A percentile compares a stretch with the other conserved stretches of the same genome.
phyloP scores from a whole-genome alignment of 2,797 vertebrate species.

The Sylvia borin region DNA sequence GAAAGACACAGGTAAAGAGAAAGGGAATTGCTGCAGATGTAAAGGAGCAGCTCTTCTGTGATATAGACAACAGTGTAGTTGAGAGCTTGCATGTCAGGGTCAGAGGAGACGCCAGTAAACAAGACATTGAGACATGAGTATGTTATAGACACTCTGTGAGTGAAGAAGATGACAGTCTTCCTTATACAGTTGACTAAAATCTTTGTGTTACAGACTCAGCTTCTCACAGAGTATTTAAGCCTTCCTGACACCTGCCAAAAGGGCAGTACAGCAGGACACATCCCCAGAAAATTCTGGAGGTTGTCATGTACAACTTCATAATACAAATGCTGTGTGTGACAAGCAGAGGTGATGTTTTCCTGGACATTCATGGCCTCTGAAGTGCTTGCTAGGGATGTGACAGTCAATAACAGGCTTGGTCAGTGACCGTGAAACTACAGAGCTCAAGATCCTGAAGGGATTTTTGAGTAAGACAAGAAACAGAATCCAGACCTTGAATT shows the following conservation, averaged over 20 bases:
- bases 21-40: neutral
- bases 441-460: neutral
- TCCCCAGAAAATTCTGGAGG: neutral
- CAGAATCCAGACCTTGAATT: neutral
- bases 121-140: fast-evolving
- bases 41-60: neutral
- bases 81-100: neutral
- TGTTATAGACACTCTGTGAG: neutral
- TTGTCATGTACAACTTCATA: neutral
- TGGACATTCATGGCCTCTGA: neutral
- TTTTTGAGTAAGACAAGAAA: neutral
- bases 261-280: neutral
- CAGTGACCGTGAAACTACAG: neutral
- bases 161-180: neutral
- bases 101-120: neutral
- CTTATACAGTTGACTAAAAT: neutral
- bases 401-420: neutral
- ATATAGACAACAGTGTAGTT: neutral
- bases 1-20: neutral
- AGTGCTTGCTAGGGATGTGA: neutral
- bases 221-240: neutral
- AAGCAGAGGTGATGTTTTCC: neutral
- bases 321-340: neutral
- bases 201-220: neutral
- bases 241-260: neutral